Base-by-base conservation (phyloP, 2,888 invertebrate genomes). In the Megamerina dolium region DNA sequence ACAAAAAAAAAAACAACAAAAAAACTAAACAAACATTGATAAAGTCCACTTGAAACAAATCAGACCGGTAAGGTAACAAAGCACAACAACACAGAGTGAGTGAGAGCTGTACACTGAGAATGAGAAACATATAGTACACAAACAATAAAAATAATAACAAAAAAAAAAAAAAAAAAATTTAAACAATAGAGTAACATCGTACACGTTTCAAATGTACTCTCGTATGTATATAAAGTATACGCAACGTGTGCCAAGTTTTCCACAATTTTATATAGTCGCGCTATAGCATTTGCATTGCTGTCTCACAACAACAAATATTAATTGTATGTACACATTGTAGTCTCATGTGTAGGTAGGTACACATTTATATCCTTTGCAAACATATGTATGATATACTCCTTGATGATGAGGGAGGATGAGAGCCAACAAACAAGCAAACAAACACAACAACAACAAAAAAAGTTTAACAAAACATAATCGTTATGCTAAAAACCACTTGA, bases 41-140 rank as follows among this genome's bases (percentile, higher is more conserved):
- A 41, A 41, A 45, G 32, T 42, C 38, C 46, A 35, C 46, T 46
- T 38, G 32, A 46, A 42, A 39, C 41, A 45, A 40, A 40, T 31
- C 30, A 38, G 19, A 14, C 32, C n/a, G n/a, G n/a, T n/a, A n/a
- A n/a, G n/a, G n/a, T n/a, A 21, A 39, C 16, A 38, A 34, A 23
- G 6, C 27, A 27, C n/a, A 36, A 6, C 29, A 35, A 16, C 23
- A 16, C 36, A 23, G 36, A 30, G 30, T 30, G 16, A 14, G 31
- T 14, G 10, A 27, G 27, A 27, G 10, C 10, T 13, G 27, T 16
- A 29, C 8, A 39, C 20, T 17, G 21, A 20, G 4, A 19, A 6
- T 9, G 13, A 20, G 21, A 19, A n/a, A 14, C 23, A 27, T 17
- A 18, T 12, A 19, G n/a, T 12, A 27, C 3, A 10, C 4, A 36